Evolutionary conservation across 2,797 vertebrate genomes (phyloP).

Genomic region (Chelon auratus): DNA sequence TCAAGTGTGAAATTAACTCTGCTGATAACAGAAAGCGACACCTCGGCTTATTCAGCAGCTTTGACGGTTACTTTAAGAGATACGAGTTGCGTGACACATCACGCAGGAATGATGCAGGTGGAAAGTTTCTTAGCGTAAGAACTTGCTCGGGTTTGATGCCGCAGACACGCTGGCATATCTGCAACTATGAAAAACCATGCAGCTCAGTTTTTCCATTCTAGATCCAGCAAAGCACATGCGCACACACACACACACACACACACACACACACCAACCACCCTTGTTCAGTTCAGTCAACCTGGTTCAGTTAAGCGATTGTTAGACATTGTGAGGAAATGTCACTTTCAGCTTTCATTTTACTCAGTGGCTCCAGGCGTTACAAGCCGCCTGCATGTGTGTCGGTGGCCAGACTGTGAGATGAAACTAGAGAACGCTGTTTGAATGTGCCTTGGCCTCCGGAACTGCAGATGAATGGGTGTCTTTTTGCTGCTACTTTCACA

Average conservation of each 20-base stretch:
- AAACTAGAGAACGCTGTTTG: slow-evolving; percentile 44
- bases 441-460: slow-evolving; percentile 50
- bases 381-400: neutral
- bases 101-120: neutral
- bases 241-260: neutral
- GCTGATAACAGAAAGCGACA: slow-evolving; percentile 21
- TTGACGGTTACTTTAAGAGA: slow-evolving; percentile 16
- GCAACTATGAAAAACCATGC: neutral
- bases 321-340: slow-evolving; percentile 31
- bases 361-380: slow-evolving; percentile 18
- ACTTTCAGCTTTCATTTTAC: slow-evolving; percentile 19
- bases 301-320: slow-evolving; percentile 7
- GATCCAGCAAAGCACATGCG: neutral
- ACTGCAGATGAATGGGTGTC: slow-evolving; percentile 50
- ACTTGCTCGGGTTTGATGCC: slow-evolving; percentile 6
- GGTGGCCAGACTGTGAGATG: slow-evolving; percentile 17
- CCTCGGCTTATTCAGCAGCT: slow-evolving; percentile 25
- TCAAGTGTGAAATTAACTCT: slow-evolving; percentile 66
- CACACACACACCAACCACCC: neutral
- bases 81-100: neutral
- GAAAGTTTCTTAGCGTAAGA: slow-evolving; percentile 3
- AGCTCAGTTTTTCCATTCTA: neutral
- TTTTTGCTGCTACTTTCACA: slow-evolving; percentile 69
- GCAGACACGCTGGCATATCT: neutral
- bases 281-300: slow-evolving; percentile 6